Conservation (phyloP, 2,888 invertebrate species). For the Brachypalpus laphriformis region DNA sequence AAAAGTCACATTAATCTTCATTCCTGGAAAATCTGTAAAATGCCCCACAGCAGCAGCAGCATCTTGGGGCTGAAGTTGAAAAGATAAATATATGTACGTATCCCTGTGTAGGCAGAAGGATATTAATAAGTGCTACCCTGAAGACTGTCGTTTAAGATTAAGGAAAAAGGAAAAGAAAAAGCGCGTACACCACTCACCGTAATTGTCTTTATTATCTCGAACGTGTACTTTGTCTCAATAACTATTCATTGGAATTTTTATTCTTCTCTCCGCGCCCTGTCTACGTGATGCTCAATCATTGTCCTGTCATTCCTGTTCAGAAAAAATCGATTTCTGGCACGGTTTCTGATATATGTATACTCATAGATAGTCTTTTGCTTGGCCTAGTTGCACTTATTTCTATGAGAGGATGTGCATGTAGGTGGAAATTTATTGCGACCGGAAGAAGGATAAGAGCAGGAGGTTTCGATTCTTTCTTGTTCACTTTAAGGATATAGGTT, state of each 20-base stretch:
- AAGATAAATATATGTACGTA: neutral
- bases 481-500: constrained; percentile 43
- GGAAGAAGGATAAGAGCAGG: constrained; percentile 1
- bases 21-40: constrained; percentile 10
- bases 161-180: neutral
- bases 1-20: constrained; percentile 49
- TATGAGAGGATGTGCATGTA: neutral
- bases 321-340: constrained; percentile 42
- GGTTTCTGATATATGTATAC: neutral
- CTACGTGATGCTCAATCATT: constrained; percentile 13
- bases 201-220: constrained; percentile 28
- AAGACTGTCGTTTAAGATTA: neutral
- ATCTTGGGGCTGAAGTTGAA: neutral
- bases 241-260: neutral
- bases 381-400: constrained; percentile 5
- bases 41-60: neutral
- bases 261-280: neutral
- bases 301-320: constrained; percentile 21
- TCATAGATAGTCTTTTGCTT: neutral
- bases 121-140: constrained; percentile 7
- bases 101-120: neutral
- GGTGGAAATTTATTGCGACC: constrained; percentile 26
- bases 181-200: constrained; percentile 14
- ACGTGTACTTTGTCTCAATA: neutral
- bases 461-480: constrained; percentile 9